phyloP scores from a whole-genome alignment of 2,797 vertebrate genomes.

The Chelmon rostratus region DNA sequence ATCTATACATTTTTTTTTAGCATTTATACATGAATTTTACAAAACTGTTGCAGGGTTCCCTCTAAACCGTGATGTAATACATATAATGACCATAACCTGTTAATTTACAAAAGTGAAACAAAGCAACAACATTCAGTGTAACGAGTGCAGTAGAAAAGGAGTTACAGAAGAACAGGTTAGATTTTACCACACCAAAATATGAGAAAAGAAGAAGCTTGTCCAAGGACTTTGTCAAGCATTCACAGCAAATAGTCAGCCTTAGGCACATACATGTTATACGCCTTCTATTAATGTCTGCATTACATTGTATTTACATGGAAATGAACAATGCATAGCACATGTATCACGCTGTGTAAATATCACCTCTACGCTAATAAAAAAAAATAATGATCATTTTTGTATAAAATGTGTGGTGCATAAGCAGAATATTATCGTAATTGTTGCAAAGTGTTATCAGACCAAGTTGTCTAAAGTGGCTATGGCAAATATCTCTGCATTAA shows the following conservation, averaged over 20 bases:
- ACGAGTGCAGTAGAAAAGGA: not conserved
- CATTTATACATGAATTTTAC: too few relatives aligned
- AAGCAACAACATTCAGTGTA: not conserved
- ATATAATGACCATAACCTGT: not conserved
- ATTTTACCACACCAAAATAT: not conserved
- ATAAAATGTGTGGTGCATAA: not conserved
- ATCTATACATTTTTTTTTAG: too few relatives aligned
- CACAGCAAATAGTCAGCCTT: not conserved
- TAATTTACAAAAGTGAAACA: constrained; percentile 24
- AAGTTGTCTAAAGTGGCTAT: not conserved
- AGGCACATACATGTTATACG: not conserved
- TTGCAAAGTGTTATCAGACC: not conserved
- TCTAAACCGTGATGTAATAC: not conserved
- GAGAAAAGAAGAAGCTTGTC: not conserved
- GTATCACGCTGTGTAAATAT: not conserved
- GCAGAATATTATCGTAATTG: not conserved
- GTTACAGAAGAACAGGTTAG: not conserved
- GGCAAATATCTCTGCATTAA: not conserved
- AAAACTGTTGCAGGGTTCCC: not conserved
- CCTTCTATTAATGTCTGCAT: not conserved
- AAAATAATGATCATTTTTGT: not conserved
- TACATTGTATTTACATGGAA: not conserved
- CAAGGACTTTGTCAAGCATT: not conserved
- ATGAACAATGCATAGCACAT: not conserved
- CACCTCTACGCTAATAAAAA: not conserved